These are phyloP conservation scores for Urocitellus parryii DNA, from an alignment of 2,113 vertebrate species.

Conservation along the genomic window DNA sequence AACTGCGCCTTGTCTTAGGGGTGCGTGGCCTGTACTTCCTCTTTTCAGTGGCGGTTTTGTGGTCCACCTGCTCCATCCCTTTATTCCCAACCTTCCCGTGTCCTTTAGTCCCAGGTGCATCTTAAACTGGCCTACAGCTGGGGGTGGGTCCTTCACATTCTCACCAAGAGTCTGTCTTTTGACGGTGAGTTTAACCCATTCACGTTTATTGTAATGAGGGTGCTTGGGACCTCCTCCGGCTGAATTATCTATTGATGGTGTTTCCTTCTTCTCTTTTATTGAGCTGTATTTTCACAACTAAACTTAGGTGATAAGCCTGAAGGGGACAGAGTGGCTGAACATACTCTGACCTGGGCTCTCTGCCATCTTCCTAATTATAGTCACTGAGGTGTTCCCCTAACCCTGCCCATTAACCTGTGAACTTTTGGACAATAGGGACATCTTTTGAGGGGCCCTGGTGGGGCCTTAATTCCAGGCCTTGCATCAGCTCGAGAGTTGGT, in stretches of 20 bases:
- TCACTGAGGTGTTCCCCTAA: background rate
- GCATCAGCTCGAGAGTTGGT: background rate
- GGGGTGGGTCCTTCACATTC: background rate
- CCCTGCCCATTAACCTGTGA: background rate
- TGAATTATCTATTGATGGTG: background rate
- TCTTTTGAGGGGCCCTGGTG: background rate
- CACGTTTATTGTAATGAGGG: background rate
- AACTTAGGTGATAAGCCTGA: background rate
- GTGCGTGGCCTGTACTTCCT: background rate
- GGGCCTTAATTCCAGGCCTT: slow-evolving; percentile 43
- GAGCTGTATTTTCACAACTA: slow-evolving; percentile 6
- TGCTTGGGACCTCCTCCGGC: background rate
- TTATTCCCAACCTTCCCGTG: no score
- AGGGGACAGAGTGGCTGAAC: background rate
- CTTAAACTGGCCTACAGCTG: background rate
- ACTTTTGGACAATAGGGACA: background rate
- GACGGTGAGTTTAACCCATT: slow-evolving; percentile 9
- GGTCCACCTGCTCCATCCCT: background rate
- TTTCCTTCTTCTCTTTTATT: background rate
- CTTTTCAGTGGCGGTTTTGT: background rate
- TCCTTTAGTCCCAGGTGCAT: background rate
- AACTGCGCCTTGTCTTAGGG: background rate
- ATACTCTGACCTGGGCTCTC: background rate
- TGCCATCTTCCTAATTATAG: slow-evolving; percentile 54
- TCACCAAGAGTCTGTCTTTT: background rate